phyloP scores from a whole-genome alignment of 2,888 invertebrate genomes.

The Calliopum simillimum region DNA sequence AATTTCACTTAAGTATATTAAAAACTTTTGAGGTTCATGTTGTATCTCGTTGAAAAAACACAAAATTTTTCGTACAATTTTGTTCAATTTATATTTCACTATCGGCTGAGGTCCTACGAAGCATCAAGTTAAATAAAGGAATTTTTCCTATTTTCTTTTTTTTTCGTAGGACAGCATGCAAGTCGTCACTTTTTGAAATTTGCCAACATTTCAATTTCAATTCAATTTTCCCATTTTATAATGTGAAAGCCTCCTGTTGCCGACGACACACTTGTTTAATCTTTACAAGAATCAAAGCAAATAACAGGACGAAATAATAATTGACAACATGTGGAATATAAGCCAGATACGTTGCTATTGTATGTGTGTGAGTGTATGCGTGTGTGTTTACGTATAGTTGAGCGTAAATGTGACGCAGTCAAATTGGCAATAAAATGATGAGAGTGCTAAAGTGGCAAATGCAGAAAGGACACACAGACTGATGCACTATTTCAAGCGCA shows the following conservation, averaged over 20 bases:
- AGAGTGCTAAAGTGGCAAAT: constrained; percentile 12
- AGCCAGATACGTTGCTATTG: neutral
- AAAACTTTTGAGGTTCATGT: no score
- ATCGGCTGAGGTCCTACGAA: neutral
- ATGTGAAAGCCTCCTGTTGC: neutral
- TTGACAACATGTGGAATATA: constrained; percentile 9
- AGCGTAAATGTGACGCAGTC: neutral
- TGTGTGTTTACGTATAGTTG: constrained; percentile 8
- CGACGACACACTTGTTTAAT: neutral
- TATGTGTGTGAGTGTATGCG: constrained; percentile 1
- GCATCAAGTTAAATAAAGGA: neutral
- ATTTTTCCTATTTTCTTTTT: neutral
- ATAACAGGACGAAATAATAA: constrained; percentile 28
- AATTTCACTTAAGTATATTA: no score
- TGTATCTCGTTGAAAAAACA: constrained; percentile 13
- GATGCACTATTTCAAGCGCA: neutral
- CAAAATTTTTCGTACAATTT: constrained; percentile 17
- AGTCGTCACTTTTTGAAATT: neutral
- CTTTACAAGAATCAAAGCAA: constrained; percentile 9
- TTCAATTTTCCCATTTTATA: neutral
- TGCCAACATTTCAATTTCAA: constrained; percentile 16
- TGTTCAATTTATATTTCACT: neutral
- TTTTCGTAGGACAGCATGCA: neutral
- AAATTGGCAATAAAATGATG: constrained; percentile 24
- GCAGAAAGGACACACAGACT: neutral